Conservation (phyloP, 2,888 invertebrate species). For the Pyrgus malvae region DNA sequence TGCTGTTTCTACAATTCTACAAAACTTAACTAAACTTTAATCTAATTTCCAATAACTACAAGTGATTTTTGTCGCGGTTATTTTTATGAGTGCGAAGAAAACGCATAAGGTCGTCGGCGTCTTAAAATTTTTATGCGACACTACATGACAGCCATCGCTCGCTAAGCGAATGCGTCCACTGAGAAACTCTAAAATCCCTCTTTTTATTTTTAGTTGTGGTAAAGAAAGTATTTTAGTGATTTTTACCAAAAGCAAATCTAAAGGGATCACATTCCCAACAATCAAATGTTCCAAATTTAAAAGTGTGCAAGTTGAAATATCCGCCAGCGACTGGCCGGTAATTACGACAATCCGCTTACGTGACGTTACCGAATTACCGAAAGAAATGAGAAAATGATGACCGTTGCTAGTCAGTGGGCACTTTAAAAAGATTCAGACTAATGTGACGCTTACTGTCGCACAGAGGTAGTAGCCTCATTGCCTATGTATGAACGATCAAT, state of each 20-base stretch:
- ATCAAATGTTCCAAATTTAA: constrained; percentile 10
- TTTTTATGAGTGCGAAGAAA: too few species aligned
- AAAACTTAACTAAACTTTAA: too few species aligned
- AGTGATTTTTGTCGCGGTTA: too few species aligned
- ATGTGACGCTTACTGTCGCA: constrained; percentile 52
- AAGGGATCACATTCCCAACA: background rate
- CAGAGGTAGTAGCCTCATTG: background rate
- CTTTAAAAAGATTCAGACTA: constrained; percentile 51
- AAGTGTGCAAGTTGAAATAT: constrained; percentile 2
- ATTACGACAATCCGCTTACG: constrained; percentile 44
- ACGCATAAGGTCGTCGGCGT: too few species aligned
- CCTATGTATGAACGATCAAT: background rate
- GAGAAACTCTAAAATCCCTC: too few species aligned
- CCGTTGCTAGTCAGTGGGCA: constrained; percentile 41
- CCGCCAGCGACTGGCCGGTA: constrained; percentile 27
- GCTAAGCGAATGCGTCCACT: too few species aligned
- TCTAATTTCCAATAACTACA: too few species aligned
- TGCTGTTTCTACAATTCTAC: too few species aligned
- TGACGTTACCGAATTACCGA: constrained; percentile 39
- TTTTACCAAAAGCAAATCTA: background rate
- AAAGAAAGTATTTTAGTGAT: background rate
- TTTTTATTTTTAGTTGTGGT: background rate
- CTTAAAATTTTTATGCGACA: too few species aligned
- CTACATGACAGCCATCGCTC: too few species aligned
- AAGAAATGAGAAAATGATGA: constrained; percentile 69